Base-by-base conservation (phyloP, 2,113 vertebrate species). In the Spilogale gracilis region DNA sequence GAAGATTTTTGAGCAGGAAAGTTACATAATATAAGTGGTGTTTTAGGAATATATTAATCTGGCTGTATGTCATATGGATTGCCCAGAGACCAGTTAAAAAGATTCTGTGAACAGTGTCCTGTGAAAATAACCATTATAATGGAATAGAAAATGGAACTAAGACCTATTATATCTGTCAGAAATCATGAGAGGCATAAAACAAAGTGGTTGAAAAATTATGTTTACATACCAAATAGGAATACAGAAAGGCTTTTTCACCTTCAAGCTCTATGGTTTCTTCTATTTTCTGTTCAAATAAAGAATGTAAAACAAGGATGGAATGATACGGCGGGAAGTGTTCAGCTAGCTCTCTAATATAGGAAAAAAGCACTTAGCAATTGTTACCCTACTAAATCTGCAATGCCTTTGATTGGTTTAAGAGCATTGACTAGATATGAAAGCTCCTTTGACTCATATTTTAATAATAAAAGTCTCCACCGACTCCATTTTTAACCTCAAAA, bases 71-170 rank as follows among this genome's bases (percentile, higher is more conserved):
- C 86, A 95, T 85, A 85, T 63, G 58, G 69, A 90, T 96, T 88
- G 71, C 90, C 48, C 58, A 96, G 94, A 96, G 89, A 91, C 69
- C 69, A 97, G 95, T 95, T 97, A 82, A 94, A 87, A 96, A 96
- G 88, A 90, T 82, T 88, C 69, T 43, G 58, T 91, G 87, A 92
- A 97, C 43, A 94, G 38, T 3, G 0, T 60, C 74, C 65, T 97
- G 82, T 97, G 78, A 97, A 97, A 96, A 98, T 92, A 96, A 79
- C 87, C 84, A 96, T 95, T 85, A 92, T 56, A 95, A 81, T 94
- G 73, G 52, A 85, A 91, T 74, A 80, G 73, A 74, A 96, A 97
- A 94, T 76, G 60, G 9, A 96, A 50, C 94, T 89, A 92, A 95
- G 94, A 50, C 67, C 54, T 73, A 91, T 78, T 95, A 69, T 32